Evolutionary conservation across 92 coral and sea anemone species (phyloP), one percentile per base, ranked within the genome.

Genomic region (Meandrina meandrites): DNA sequence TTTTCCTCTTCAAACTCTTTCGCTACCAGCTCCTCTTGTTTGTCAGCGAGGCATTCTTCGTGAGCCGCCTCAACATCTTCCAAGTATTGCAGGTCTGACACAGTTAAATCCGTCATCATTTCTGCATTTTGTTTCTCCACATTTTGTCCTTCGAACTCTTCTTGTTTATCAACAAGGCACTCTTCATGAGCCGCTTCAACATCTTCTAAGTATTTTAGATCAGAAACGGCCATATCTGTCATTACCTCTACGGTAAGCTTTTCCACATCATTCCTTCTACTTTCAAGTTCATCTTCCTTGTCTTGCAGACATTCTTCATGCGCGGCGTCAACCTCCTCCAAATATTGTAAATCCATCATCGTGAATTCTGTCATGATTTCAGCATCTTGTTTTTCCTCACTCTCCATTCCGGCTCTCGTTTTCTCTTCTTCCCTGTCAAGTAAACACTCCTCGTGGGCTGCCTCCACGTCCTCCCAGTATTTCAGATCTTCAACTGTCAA

Each of bases 391-490:
- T 76, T 69, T 17, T 67, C 80, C 14, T 48, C 81, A 40, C 78
- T 50, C 37, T 28, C 85, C 19, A 66, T 57, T 40, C 4, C 80
- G 12, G 62, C 79, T 14, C 16, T 82, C 53, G 73, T 54, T 70
- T 86, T 66, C n/a, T 87, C 77, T 73, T 83, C 84, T 45, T 75
- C 83, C 36, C 24, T 17, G 54, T 57, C 69, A 56, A 58, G 51
- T 40, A 82, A 18, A 27, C 75, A 84, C 47, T 82, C 91, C 36
- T 82, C 78, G 54, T 91, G 96, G 0, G 92, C 88, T 31, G 90
- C 93, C 53, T 91, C 96, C 13, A 91, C 89, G 15, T 93, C 93
- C 78, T 91, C 94, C 42, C 84, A 79, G 75, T 93, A 95, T 24
- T 93, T 89, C 54, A 93, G 30, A 40, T 87, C 88, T 10, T 50